Evolutionary conservation across 2,888 invertebrate genomes (phyloP).

Genomic region (Dichetophora obliterata): DNA sequence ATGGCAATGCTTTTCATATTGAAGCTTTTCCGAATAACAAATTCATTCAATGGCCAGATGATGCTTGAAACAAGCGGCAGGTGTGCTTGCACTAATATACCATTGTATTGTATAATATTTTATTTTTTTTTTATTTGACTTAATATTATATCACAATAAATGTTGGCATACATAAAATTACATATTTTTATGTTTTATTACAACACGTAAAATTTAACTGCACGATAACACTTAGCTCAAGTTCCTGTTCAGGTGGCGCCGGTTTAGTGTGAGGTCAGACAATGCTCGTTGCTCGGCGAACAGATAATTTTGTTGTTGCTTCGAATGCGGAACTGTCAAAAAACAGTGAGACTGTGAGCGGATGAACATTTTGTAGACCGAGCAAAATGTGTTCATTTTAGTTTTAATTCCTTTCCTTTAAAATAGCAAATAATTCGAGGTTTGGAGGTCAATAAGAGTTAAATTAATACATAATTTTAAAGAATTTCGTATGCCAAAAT

Average conservation of each 20-base stretch:
- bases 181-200: neutral
- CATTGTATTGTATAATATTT: neutral
- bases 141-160: neutral
- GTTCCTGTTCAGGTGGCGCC: slow-evolving; percentile 44
- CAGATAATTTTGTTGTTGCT: no score
- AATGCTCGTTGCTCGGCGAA: no score
- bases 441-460: no score
- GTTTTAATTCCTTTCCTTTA: no score
- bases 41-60: neutral
- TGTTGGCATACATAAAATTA: neutral
- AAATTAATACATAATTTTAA: no score
- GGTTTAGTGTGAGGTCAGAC: no score
- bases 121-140: neutral
- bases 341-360: no score
- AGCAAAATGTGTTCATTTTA: no score
- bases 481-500: no score
- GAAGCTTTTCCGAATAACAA: neutral
- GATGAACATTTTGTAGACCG: no score
- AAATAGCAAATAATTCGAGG: no score
- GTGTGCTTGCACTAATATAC: neutral
- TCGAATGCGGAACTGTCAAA: no score
- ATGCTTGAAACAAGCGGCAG: neutral
- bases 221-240: slow-evolving; percentile 42
- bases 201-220: slow-evolving; percentile 12
- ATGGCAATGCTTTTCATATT: slow-evolving; percentile 42